Conservation (phyloP, 2,113 vertebrate genomes). For the Crotalus viridis region DNA sequence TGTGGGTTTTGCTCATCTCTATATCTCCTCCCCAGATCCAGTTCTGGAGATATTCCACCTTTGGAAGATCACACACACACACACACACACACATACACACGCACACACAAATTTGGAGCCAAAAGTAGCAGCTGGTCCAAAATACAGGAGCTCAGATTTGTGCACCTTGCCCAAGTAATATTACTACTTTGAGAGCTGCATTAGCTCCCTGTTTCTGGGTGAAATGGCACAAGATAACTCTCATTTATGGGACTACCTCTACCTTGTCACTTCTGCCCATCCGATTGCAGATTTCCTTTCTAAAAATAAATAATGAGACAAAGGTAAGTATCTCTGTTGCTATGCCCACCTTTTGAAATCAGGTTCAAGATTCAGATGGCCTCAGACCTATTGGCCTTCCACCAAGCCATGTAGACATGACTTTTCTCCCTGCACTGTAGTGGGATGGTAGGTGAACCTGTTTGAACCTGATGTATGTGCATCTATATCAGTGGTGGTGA, state of each 20-base stretch:
- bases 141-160: not conserved
- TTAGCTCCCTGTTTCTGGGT: not conserved
- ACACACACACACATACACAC: too few relatives aligned
- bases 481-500: not conserved
- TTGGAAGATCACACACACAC: not conserved
- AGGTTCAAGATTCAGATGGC: not conserved
- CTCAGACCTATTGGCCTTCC: not conserved
- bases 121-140: not conserved
- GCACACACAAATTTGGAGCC: not conserved
- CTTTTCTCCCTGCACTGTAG: not conserved
- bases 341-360: not conserved
- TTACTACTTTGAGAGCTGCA: not conserved
- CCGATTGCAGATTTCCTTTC: not conserved
- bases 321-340: not conserved
- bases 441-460: not conserved
- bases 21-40: not conserved
- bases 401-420: not conserved
- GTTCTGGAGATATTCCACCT: not conserved
- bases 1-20: not conserved
- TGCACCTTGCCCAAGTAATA: not conserved
- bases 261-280: not conserved
- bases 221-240: not conserved
- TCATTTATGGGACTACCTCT: not conserved
- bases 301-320: not conserved
- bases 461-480: not conserved